Evolutionary conservation across 1,140 invertebrate genomes (phyloP).

Genomic region (Hyposmocoma kahamanoa): DNA sequence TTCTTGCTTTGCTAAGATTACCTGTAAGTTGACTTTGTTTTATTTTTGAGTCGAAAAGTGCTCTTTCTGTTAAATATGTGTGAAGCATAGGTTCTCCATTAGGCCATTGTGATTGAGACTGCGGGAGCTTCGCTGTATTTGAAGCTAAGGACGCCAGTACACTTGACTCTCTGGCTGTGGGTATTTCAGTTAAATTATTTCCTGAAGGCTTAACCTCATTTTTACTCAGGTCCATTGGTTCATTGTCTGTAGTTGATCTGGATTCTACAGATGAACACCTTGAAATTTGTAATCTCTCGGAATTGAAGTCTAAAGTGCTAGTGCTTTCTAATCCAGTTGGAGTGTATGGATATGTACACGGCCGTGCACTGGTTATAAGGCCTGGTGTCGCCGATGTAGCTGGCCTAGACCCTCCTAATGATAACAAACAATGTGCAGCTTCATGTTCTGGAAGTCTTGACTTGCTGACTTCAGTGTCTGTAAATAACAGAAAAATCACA

Average conservation of each 20-base stretch:
- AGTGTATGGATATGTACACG: conserved; percentile 78
- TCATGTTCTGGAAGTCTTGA: conserved; percentile 86
- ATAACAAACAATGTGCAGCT: conserved; percentile 89
- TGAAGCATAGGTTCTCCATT: conserved; percentile 80
- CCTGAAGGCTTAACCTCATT: conserved; percentile 40
- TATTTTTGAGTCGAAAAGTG: conserved; percentile 83
- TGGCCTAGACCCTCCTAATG: conserved; percentile 75
- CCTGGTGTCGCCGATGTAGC: conserved; percentile 69
- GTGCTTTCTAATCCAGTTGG: conserved; percentile 48
- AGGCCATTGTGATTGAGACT: conserved; percentile 73
- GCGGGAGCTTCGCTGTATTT: conserved; percentile 76
- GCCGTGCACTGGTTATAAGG: conserved; percentile 73
- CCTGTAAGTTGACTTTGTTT: conserved; percentile 77
- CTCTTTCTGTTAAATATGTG: conserved; percentile 83
- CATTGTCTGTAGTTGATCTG: conserved; percentile 48
- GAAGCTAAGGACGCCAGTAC: conserved; percentile 78
- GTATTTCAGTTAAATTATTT: conserved; percentile 67
- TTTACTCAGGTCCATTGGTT: conserved; percentile 77
- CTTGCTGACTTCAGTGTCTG: conserved; percentile 76
- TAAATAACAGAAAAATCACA: conserved; percentile 28
- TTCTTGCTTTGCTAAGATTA: conserved; percentile 46
- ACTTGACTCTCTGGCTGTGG: conserved; percentile 77
- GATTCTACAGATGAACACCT: conserved; percentile 31
- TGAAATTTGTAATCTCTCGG: conserved; percentile 35
- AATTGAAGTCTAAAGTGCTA: conserved; percentile 29